Percentiles rank a stretch among this genome's conserved stretches.
phyloP scores from a whole-genome alignment of 1,140 invertebrate species.

The Frieseomelitta varia region DNA sequence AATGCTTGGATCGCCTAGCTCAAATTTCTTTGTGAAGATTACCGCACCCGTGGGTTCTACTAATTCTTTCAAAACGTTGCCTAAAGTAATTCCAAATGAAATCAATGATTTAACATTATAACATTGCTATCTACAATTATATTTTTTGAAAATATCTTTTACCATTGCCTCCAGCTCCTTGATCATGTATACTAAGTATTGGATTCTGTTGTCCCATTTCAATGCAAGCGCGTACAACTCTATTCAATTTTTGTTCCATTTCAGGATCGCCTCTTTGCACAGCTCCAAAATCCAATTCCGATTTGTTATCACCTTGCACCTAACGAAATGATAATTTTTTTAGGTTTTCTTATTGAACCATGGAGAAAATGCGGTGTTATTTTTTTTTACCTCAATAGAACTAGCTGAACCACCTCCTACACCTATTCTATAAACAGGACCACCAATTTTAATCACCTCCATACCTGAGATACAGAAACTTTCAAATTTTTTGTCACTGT shows the following conservation, averaged over 20 bases:
- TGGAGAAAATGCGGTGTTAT: not conserved
- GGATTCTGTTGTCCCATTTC: conserved; percentile 93
- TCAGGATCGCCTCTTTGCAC: conserved; percentile 99
- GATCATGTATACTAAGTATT: conserved; percentile 96
- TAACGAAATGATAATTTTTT: conserved; percentile 73
- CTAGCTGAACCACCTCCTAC: conserved; percentile 98
- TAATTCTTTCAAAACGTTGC: conserved; percentile 98
- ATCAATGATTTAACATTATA: not conserved
- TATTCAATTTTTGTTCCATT: conserved; percentile 99
- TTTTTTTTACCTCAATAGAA: conserved; percentile 91
- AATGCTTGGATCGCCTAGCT: conserved; percentile 96
- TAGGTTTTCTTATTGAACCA: not conserved
- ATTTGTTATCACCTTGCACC: conserved; percentile 92
- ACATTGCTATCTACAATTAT: not conserved
- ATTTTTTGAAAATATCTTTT: conserved; percentile 42
- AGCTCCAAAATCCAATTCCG: conserved; percentile 96
- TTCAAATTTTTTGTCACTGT: not conserved
- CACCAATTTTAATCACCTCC: conserved; percentile 96
- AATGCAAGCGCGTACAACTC: conserved; percentile 95
- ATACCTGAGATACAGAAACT: conserved; percentile 82
- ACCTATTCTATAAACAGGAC: conserved; percentile 97
- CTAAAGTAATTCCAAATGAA: conserved; percentile 73
- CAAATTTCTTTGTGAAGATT: conserved; percentile 93
- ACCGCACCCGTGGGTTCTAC: conserved; percentile 96
- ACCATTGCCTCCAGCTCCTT: conserved; percentile 99